A percentile compares a stretch with the other conserved stretches of the same genome.
These are phyloP conservation scores for Diabrotica balteata DNA, from an alignment of 2,888 invertebrate genomes.

Conservation along the genomic window DNA sequence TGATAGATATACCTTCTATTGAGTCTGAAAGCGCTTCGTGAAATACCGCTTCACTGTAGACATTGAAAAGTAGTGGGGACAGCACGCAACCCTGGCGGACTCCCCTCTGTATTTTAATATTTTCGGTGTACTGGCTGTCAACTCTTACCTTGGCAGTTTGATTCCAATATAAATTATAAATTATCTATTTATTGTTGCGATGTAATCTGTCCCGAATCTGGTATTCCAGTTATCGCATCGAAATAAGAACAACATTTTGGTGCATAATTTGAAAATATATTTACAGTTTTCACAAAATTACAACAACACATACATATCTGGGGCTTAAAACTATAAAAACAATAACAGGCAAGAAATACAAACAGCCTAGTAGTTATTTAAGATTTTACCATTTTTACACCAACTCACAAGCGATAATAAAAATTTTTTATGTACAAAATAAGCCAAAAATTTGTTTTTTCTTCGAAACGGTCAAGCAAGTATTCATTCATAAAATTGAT, in stretches of 20 bases:
- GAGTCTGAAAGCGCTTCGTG: too few relatives aligned
- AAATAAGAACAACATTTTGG: constrained; percentile 18
- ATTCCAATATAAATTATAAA: too few relatives aligned
- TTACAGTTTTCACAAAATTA: constrained; percentile 60
- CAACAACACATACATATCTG: constrained; percentile 61
- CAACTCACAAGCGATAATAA: constrained; percentile 52
- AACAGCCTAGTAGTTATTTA: constrained; percentile 55
- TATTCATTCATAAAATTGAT: constrained; percentile 29
- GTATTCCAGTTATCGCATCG: too few relatives aligned
- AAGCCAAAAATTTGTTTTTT: constrained; percentile 24
- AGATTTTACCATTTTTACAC: constrained; percentile 50
- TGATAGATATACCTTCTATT: too few relatives aligned
- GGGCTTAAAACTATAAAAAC: constrained; percentile 61
- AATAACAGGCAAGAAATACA: constrained; percentile 62
- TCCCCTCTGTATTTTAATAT: too few relatives aligned
- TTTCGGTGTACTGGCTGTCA: too few relatives aligned
- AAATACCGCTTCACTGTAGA: too few relatives aligned
- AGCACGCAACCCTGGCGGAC: too few relatives aligned
- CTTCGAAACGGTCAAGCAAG: constrained; percentile 3
- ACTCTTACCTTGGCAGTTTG: too few relatives aligned
- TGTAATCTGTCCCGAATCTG: too few relatives aligned
- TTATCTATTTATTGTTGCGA: too few relatives aligned
- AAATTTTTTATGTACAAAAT: constrained; percentile 49
- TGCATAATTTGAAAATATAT: constrained; percentile 59
- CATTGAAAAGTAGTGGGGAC: too few relatives aligned